These are phyloP conservation scores for Tokudaia tokunoshimensis DNA, from an alignment of 2,797 vertebrate species.

Conservation along the genomic window DNA sequence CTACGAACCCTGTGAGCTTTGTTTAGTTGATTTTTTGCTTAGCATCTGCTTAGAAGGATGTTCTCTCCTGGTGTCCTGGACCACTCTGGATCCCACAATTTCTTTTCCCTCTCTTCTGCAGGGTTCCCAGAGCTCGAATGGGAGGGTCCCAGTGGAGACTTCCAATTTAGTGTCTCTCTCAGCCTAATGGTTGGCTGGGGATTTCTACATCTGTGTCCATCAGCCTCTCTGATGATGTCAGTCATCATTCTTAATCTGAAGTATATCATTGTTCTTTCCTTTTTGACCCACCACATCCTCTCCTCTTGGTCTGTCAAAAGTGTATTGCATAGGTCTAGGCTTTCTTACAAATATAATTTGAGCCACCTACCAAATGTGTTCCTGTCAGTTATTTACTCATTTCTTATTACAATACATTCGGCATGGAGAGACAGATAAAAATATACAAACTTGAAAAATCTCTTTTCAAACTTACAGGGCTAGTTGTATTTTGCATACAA, in stretches of 20 bases:
- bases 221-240: background rate
- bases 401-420: background rate
- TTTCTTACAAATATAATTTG: background rate
- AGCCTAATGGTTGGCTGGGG: too few species aligned
- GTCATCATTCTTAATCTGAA: background rate
- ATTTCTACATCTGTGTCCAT: background rate
- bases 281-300: background rate
- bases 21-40: background rate
- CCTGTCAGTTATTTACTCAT: background rate
- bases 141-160: background rate
- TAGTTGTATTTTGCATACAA: background rate
- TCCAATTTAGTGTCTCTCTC: background rate
- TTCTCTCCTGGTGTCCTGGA: background rate
- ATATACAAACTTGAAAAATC: constrained; percentile 1
- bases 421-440: background rate
- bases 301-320: background rate
- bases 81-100: too few species aligned
- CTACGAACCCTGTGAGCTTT: too few species aligned
- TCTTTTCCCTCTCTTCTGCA: background rate
- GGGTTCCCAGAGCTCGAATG: too few species aligned
- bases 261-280: background rate
- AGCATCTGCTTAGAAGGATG: too few species aligned
- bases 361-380: background rate
- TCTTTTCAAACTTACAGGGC: background rate
- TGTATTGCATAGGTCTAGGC: background rate